Conservation (phyloP, 2,113 vertebrate genomes). For the Pelusios castaneus region DNA sequence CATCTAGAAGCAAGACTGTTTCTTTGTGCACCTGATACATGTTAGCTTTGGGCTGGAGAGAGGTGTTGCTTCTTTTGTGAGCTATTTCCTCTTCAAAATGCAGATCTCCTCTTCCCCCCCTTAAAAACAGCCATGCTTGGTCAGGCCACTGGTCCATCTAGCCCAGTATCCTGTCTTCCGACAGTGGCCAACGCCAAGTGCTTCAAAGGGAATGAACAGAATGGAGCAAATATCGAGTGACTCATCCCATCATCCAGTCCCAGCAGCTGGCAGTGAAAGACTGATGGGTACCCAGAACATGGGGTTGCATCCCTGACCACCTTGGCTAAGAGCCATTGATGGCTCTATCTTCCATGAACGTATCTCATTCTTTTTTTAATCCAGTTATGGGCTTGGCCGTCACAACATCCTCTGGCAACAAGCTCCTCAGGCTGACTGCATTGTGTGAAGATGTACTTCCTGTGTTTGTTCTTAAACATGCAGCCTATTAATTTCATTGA, state of each 20-base stretch:
- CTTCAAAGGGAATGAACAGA: no score
- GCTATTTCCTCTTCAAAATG: no score
- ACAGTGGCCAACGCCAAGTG: no score
- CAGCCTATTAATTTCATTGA: background rate
- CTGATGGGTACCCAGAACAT: background rate
- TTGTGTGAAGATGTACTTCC: background rate
- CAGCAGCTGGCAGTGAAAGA: background rate
- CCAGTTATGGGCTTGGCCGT: background rate
- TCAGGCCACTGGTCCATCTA: no score
- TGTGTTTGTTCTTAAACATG: background rate
- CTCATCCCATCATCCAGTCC: background rate
- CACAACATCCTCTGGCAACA: background rate
- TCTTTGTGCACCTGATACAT: no score
- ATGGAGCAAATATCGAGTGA: no score
- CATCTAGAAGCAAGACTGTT: no score
- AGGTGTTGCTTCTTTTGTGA: no score
- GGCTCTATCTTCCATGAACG: background rate
- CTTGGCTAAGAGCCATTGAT: background rate
- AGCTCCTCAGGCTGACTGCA: background rate
- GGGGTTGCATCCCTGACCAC: background rate
- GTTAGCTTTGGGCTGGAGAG: no score
- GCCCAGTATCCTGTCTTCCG: no score
- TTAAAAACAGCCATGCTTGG: no score
- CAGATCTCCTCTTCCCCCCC: no score
- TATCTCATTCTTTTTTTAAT: background rate